A percentile compares a stretch with the other conserved stretches of the same genome.
phyloP scores from a whole-genome alignment of 2,797 vertebrate species.

The Rhyacichthys aspro region DNA sequence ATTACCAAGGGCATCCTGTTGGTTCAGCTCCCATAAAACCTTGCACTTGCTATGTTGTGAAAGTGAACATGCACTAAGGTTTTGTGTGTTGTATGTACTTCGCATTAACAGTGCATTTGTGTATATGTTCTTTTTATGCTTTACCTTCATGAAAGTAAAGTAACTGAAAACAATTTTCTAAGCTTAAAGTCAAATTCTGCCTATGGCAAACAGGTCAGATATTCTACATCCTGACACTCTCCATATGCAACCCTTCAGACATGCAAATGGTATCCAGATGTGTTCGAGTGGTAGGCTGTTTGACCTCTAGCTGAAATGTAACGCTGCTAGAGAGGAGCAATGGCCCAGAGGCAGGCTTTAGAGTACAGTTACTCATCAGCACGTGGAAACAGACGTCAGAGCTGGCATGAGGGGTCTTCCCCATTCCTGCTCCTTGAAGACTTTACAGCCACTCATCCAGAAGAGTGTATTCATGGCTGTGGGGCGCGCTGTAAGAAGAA shows the following conservation, averaged over 20 bases:
- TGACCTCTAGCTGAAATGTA: slow-evolving; percentile 66
- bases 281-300: slow-evolving; percentile 26
- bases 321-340: slow-evolving; percentile 54
- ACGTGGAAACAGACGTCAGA: slow-evolving; percentile 39
- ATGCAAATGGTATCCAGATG: slow-evolving; percentile 35
- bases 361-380: slow-evolving; percentile 62
- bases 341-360: slow-evolving; percentile 56
- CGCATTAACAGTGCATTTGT: too few relatives aligned
- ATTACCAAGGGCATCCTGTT: slow-evolving; percentile 40
- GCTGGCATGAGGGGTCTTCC: slow-evolving; percentile 52
- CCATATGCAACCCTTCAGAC: not conserved
- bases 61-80: slow-evolving; percentile 21
- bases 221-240: slow-evolving; percentile 11
- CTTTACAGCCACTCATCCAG: slow-evolving; percentile 54
- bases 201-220: slow-evolving; percentile 10
- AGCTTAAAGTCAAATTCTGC: not conserved
- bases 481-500: slow-evolving; percentile 39
- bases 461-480: slow-evolving; percentile 42
- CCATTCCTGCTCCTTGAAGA: slow-evolving; percentile 46
- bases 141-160: too few relatives aligned
- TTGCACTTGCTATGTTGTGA: slow-evolving; percentile 12
- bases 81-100: not conserved
- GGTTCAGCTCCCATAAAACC: slow-evolving; percentile 30
- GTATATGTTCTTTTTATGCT: too few relatives aligned
- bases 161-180: too few relatives aligned